Evolutionary conservation across 2,113 vertebrate species (phyloP), one percentile per base, ranked within the genome.

Genomic region (Otis tarda): DNA sequence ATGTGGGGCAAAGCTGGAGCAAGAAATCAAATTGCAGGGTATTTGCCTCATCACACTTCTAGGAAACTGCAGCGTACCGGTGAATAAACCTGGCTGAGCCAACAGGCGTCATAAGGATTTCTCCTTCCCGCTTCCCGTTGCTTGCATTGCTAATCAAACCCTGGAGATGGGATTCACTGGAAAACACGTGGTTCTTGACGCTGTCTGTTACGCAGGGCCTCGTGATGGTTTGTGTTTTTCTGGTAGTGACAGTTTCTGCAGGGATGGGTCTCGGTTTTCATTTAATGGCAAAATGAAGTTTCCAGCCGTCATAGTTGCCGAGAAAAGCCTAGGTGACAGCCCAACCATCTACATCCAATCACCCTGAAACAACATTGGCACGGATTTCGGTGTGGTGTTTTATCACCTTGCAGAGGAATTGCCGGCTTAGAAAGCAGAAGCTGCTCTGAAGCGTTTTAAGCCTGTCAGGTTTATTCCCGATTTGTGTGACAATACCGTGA

Each of bases 21-120:
- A 27, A 35, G 19, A 19, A 39, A 6, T 30, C 57, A 79, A 8
- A 65, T 8, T 4, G 10, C 24, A 35, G 69, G 19, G 50, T 35
- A 12, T 94, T 81, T 30, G 16, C 41, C 14, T 35, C 24, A 9
- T 14, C 16, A 5, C 10, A 8, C 33, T 27, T 35, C 24, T 6
- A 25, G 50, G 64, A 37, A 43, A 17, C 24, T 57, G 60, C 61
- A 82, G 86, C 25, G 20, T 12, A 41, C 24, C 71, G 24, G 18
- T 4, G 21, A 16, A 22, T 20, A 37, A 50, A n/a, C 8, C 50
- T 37, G 70, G 4, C 45, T n/a, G 71, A 31, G 30, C 24, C 64
- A 53, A 2, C 18, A 28, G 30, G 8, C 0, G 0, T 13, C 22
- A 4, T 0, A 19, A 64, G 65, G 63, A 14, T 20, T n/a, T 43